Percentiles rank a stretch among this genome's conserved stretches.
Evolutionary conservation across 2,797 vertebrate genomes (phyloP).

Genomic region (Peromyscus nudipes): DNA sequence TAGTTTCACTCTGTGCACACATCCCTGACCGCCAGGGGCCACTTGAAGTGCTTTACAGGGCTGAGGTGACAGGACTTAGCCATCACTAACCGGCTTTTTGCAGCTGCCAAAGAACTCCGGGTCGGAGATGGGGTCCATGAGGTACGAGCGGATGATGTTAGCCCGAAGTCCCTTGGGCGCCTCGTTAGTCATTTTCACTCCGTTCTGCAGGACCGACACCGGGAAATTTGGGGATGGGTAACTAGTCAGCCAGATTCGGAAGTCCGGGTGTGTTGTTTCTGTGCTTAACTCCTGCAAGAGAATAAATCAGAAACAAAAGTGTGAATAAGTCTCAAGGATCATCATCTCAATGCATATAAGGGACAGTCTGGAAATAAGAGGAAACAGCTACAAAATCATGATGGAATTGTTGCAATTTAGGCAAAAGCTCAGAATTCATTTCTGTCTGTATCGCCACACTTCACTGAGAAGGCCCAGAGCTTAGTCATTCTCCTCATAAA

Average conservation of each 20-base stretch:
- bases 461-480: neutral
- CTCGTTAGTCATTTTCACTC: constrained; percentile 97
- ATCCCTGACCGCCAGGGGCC: neutral
- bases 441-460: neutral
- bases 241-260: constrained; percentile 95
- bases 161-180: constrained; percentile 94
- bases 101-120: constrained; percentile 92
- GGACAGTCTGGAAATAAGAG: neutral
- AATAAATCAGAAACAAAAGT: neutral
- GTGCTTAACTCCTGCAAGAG: constrained; percentile 92
- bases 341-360: neutral
- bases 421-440: neutral
- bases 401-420: neutral
- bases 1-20: neutral
- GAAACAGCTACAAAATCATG: neutral
- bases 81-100: constrained; percentile 91
- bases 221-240: constrained; percentile 95
- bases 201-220: constrained; percentile 94
- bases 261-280: constrained; percentile 94
- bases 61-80: constrained; percentile 39
- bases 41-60: constrained; percentile 47
- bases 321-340: neutral
- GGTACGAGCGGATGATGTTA: constrained; percentile 93
- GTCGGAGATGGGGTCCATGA: constrained; percentile 95
- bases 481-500: neutral